A percentile compares a stretch with the other conserved stretches of the same genome.
Conservation (phyloP, 2,797 vertebrate species). For the Amblyopsis hoosieri region DNA sequence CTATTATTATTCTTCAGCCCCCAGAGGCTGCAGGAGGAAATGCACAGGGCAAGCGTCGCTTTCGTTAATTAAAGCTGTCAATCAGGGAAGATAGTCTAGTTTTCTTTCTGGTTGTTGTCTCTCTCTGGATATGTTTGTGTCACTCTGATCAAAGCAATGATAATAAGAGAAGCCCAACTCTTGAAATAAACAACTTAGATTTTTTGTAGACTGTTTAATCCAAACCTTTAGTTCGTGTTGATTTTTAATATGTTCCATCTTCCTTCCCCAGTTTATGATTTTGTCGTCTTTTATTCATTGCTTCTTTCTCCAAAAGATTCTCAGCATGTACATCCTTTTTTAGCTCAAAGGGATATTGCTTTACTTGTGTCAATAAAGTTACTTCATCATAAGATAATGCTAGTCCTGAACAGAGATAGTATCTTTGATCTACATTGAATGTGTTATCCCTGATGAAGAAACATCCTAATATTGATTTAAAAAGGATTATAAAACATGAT, state of each 20-base stretch:
- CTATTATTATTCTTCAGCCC: constrained; percentile 50
- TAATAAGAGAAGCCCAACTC: constrained; percentile 59
- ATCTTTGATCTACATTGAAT: constrained; percentile 10
- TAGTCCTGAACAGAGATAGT: constrained; percentile 1
- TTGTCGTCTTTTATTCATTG: constrained; percentile 67
- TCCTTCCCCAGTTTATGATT: constrained; percentile 23
- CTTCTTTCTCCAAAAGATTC: constrained; percentile 46
- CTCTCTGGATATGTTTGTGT: constrained; percentile 69
- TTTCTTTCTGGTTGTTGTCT: constrained; percentile 45
- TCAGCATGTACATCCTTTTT: constrained; percentile 31
- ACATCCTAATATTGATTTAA: no score
- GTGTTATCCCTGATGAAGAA: neutral
- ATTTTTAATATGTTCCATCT: constrained; percentile 25
- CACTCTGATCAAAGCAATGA: constrained; percentile 72
- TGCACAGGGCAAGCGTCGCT: constrained; percentile 54
- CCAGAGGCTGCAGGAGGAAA: constrained; percentile 67
- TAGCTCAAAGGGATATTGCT: constrained; percentile 45
- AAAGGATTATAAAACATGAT: no score
- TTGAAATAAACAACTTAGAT: constrained; percentile 66
- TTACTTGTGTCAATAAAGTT: constrained; percentile 22
- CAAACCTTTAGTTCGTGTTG: constrained; percentile 58
- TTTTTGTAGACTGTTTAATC: constrained; percentile 57
- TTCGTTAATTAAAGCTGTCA: constrained; percentile 80
- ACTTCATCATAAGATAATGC: constrained; percentile 20
- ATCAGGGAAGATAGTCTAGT: constrained; percentile 55